A percentile compares a stretch with the other conserved stretches of the same genome.
These are phyloP conservation scores for Carlito syrichta DNA, from an alignment of 2,113 vertebrate genomes.

Conservation along the genomic window DNA sequence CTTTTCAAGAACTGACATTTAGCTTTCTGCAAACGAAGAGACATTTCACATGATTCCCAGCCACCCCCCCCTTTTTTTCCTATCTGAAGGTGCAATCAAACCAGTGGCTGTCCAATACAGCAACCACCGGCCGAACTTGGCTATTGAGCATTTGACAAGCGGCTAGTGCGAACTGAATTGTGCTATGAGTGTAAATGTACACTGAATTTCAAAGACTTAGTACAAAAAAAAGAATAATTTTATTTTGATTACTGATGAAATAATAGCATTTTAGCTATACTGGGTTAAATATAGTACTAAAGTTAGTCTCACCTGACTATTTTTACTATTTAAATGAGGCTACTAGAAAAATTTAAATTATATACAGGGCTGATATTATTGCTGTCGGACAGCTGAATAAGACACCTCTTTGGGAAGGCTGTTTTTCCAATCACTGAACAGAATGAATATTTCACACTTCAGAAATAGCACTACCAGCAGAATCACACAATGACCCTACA, in stretches of 20 bases:
- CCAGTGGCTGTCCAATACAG: accelerated
- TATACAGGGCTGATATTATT: background rate
- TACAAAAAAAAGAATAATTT: background rate
- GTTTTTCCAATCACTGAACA: conserved; percentile 29
- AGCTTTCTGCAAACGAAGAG: background rate
- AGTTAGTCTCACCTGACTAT: background rate
- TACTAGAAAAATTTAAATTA: background rate
- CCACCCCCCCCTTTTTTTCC: background rate
- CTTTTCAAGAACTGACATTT: background rate
- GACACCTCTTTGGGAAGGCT: background rate
- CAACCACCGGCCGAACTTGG: accelerated
- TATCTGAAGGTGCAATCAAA: background rate
- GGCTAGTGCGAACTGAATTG: background rate
- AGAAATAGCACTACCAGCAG: conserved; percentile 52
- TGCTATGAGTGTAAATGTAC: background rate
- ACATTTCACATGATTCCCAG: background rate
- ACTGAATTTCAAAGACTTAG: background rate
- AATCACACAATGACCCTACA: conserved; percentile 42
- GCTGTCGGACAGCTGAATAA: background rate
- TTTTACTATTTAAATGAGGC: background rate
- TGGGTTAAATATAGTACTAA: background rate
- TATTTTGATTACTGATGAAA: background rate
- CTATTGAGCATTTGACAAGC: background rate
- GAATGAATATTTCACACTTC: conserved; percentile 53
- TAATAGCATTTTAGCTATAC: background rate